Conservation (phyloP, 2,113 vertebrate species). For the Corydoras sp. region DNA sequence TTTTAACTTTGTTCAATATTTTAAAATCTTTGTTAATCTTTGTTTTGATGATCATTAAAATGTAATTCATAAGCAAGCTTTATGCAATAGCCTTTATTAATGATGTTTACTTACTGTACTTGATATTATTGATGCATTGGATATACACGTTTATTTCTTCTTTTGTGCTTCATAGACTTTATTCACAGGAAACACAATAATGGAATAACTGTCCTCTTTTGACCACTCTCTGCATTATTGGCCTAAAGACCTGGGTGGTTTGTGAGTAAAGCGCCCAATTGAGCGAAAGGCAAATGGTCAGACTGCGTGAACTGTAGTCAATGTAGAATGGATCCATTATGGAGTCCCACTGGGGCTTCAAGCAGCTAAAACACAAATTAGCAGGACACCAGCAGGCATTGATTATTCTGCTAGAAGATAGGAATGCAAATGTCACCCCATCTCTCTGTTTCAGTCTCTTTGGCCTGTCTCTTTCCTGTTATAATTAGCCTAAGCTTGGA, state of each 20-base stretch:
- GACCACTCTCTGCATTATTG: too few relatives aligned
- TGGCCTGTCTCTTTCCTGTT: conserved; percentile 12
- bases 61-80: too few relatives aligned
- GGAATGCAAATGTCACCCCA: conserved; percentile 27
- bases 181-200: too few relatives aligned
- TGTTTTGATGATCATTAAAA: too few relatives aligned
- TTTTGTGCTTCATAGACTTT: too few relatives aligned
- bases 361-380: conserved; percentile 66
- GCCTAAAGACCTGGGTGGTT: neutral
- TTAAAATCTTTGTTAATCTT: too few relatives aligned
- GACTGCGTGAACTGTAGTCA: conserved; percentile 53
- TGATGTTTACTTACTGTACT: too few relatives aligned
- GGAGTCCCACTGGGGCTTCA: conserved; percentile 39
- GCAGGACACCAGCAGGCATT: conserved; percentile 47
- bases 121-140: too few relatives aligned
- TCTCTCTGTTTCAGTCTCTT: conserved; percentile 21
- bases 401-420: conserved; percentile 36
- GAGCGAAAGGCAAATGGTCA: conserved; percentile 22
- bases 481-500: conserved; percentile 43
- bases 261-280: conserved; percentile 6
- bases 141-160: too few relatives aligned
- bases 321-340: conserved; percentile 65
- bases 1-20: too few relatives aligned
- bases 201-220: too few relatives aligned
- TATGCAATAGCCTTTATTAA: too few relatives aligned